Evolutionary conservation across 2,113 vertebrate species (phyloP).

Genomic region (Limanda limanda): DNA sequence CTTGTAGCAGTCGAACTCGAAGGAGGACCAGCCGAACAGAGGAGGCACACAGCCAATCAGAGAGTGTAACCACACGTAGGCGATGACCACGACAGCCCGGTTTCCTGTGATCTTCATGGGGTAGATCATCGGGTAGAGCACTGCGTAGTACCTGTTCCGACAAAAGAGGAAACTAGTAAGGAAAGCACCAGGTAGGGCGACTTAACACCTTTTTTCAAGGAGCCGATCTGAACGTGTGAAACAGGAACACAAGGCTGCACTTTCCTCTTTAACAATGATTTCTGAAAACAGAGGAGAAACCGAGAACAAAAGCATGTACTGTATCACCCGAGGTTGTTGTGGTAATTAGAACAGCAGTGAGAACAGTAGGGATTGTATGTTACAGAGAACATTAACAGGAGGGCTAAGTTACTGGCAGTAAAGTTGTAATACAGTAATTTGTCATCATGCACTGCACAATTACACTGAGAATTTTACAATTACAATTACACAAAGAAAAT

Average conservation of each 20-base stretch:
- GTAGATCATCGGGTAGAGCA: conserved; percentile 98
- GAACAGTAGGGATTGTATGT: conserved; percentile 38
- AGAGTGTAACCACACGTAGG: conserved; percentile 96
- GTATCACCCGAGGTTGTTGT: conserved; percentile 46
- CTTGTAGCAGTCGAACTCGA: conserved; percentile 97
- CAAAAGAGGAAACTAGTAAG: conserved; percentile 19
- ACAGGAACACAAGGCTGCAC: conserved; percentile 9
- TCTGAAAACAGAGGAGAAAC: conserved; percentile 29
- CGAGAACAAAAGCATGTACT: conserved; percentile 49
- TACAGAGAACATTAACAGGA: conserved; percentile 1
- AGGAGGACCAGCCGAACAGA: conserved; percentile 94
- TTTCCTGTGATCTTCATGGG: conserved; percentile 99
- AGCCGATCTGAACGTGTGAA: conserved; percentile 12
- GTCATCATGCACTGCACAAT: too few relatives aligned
- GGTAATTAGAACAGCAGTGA: conserved; percentile 39
- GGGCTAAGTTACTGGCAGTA: neutral
- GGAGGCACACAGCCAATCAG: conserved; percentile 94
- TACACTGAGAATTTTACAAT: too few relatives aligned
- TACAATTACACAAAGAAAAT: too few relatives aligned
- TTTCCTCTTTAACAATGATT: conserved; percentile 3
- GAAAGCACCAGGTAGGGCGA: neutral
- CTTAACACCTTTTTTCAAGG: neutral
- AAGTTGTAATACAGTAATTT: too few relatives aligned
- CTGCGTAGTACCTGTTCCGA: conserved; percentile 92
- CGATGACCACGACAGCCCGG: conserved; percentile 90